Conservation (phyloP, 2,888 invertebrate genomes). For the Leptopilina drosophilae region DNA sequence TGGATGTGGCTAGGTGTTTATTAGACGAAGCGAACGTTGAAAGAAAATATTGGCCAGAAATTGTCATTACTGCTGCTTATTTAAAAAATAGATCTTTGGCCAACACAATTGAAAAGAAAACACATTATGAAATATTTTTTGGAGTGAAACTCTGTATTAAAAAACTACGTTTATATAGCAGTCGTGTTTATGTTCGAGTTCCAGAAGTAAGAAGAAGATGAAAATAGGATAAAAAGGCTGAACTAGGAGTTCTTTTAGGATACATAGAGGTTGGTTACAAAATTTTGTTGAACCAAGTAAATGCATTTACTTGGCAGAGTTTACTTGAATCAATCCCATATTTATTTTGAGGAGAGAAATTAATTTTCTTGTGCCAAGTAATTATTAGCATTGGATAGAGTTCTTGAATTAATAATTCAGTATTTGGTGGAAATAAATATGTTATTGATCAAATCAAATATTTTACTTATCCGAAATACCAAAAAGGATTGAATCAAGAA, state of each 20-base stretch:
- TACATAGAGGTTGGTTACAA: conserved; percentile 50
- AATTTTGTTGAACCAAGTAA: no score
- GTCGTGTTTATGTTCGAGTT: conserved; percentile 54
- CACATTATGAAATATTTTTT: conserved; percentile 55
- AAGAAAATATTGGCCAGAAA: conserved; percentile 56
- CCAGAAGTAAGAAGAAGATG: conserved; percentile 50
- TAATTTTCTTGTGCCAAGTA: no score
- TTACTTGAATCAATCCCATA: no score
- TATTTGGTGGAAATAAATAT: no score
- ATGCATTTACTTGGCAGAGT: no score
- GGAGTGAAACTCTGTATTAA: conserved; percentile 49
- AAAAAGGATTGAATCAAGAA: no score
- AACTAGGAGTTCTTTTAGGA: conserved; percentile 51
- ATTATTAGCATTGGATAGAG: no score
- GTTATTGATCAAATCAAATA: no score
- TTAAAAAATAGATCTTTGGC: conserved; percentile 52
- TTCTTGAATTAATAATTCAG: no score
- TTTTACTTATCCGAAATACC: no score
- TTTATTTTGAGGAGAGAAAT: no score
- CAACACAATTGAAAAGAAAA: conserved; percentile 53
- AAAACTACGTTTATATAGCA: conserved; percentile 54
- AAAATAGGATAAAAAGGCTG: conserved; percentile 48
- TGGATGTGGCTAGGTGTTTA: conserved; percentile 56
- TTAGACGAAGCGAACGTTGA: conserved; percentile 52
- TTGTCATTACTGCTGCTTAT: conserved; percentile 52